Conservation (phyloP, 2,888 invertebrate species). For the Dermolepida albohirtum region DNA sequence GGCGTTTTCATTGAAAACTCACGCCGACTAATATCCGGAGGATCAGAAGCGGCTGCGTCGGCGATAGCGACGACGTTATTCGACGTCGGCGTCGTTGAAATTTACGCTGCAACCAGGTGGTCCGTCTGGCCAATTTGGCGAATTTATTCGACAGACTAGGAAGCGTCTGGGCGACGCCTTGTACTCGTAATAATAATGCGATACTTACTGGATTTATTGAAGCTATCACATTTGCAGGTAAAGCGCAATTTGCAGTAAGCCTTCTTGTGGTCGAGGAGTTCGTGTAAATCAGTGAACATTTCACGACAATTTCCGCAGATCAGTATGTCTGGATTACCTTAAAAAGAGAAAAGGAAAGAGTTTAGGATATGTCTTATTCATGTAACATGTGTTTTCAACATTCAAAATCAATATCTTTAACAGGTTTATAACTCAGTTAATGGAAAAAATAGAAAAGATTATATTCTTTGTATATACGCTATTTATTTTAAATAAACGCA, state of each 20-base stretch:
- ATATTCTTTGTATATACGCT: no score
- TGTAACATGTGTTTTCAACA: no score
- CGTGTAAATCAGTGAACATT: constrained; percentile 77
- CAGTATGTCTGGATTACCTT: constrained; percentile 78
- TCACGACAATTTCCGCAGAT: constrained; percentile 83
- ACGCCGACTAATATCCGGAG: constrained; percentile 53
- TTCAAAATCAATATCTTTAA: no score
- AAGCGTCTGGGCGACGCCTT: constrained; percentile 18
- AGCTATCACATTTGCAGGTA: constrained; percentile 75
- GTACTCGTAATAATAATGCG: constrained; percentile 23
- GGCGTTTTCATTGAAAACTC: constrained; percentile 53
- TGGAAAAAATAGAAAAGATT: no score
- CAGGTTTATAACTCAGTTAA: no score
- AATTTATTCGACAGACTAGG: constrained; percentile 19
- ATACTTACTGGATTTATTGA: constrained; percentile 69
- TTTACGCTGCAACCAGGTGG: constrained; percentile 58
- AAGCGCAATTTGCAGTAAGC: constrained; percentile 78
- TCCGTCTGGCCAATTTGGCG: constrained; percentile 41
- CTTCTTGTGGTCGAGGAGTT: constrained; percentile 79
- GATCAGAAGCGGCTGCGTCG: constrained; percentile 47
- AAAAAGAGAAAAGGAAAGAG: constrained; percentile 49
- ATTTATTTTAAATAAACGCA: no score
- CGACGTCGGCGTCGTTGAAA: constrained; percentile 48
- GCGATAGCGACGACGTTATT: constrained; percentile 31
- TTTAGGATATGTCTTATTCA: no score